Conservation (phyloP, 1,140 invertebrate genomes). For the Triops longicaudatus region DNA sequence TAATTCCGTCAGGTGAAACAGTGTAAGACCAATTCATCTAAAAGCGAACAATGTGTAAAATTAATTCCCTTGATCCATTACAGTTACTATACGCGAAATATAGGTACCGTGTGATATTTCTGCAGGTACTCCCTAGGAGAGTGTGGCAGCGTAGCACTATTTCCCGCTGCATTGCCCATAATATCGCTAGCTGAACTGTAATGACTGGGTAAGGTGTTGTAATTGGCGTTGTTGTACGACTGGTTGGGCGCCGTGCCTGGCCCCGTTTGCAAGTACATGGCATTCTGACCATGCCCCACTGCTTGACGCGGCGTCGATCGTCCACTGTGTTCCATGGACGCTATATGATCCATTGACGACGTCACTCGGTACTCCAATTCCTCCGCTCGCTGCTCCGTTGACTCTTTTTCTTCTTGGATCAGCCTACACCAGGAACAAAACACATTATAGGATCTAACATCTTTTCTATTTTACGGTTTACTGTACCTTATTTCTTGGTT, state of each 20-base stretch:
- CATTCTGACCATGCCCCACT: not conserved
- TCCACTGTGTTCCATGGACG: constrained; percentile 53
- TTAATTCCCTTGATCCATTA: too few relatives aligned
- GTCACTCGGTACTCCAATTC: constrained; percentile 87
- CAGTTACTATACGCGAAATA: constrained; percentile 18
- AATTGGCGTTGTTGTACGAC: constrained; percentile 17
- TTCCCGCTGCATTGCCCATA: not conserved
- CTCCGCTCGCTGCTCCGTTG: constrained; percentile 90
- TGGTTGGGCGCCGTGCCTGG: constrained; percentile 32
- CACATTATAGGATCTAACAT: not conserved
- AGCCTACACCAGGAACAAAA: constrained; percentile 43
- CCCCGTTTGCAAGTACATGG: constrained; percentile 10
- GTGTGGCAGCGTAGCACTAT: constrained; percentile 44
- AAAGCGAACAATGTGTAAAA: too few relatives aligned
- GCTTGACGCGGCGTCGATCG: constrained; percentile 60
- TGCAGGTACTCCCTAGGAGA: constrained; percentile 69
- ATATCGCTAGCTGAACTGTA: constrained; percentile 23
- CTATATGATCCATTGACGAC: constrained; percentile 88
- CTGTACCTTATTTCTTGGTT: constrained; percentile 89
- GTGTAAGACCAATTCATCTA: constrained; percentile 28
- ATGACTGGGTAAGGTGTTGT: constrained; percentile 30
- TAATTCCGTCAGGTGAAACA: constrained; percentile 21
- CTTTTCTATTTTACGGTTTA: not conserved
- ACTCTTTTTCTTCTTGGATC: constrained; percentile 98
- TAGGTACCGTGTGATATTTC: constrained; percentile 67